These are phyloP conservation scores for Myrmophylax atrothorax DNA, from an alignment of 2,113 vertebrate genomes.

Conservation along the genomic window DNA sequence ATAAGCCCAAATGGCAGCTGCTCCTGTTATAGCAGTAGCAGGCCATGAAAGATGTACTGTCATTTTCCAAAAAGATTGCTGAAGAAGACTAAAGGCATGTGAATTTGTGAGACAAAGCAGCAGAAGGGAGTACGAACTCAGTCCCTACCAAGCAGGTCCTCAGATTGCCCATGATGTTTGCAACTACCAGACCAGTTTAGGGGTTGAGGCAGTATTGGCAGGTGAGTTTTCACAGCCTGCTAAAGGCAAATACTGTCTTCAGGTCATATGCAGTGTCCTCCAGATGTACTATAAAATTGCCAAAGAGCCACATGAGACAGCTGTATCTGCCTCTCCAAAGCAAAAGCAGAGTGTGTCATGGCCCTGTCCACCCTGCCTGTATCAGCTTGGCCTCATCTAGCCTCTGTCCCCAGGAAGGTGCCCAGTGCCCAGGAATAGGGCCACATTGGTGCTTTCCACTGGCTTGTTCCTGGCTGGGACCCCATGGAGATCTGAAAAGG, in stretches of 20 bases:
- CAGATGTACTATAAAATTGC: not conserved
- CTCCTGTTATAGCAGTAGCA: not conserved
- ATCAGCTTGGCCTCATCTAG: not conserved
- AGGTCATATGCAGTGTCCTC: not conserved
- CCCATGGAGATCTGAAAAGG: not conserved
- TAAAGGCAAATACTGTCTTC: not conserved
- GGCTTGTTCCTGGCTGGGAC: not conserved
- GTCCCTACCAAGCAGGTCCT: too few relatives aligned
- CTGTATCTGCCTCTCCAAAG: not conserved
- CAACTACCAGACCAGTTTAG: not conserved
- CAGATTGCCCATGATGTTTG: not conserved
- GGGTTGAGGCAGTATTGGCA: not conserved
- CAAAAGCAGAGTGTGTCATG: not conserved
- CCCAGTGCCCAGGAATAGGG: not conserved
- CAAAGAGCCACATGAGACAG: not conserved
- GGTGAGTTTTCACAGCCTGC: not conserved
- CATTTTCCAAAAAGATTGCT: not conserved
- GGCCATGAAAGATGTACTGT: not conserved
- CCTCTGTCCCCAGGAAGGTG: too few relatives aligned
- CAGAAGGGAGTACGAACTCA: not conserved
- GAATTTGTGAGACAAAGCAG: not conserved
- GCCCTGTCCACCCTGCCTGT: not conserved
- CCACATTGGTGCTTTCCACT: not conserved
- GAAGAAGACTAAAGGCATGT: not conserved
- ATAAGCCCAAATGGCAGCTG: not conserved